These are phyloP conservation scores for Aspidoscelis tigris DNA, from an alignment of 2,113 vertebrate genomes.

Conservation along the genomic window DNA sequence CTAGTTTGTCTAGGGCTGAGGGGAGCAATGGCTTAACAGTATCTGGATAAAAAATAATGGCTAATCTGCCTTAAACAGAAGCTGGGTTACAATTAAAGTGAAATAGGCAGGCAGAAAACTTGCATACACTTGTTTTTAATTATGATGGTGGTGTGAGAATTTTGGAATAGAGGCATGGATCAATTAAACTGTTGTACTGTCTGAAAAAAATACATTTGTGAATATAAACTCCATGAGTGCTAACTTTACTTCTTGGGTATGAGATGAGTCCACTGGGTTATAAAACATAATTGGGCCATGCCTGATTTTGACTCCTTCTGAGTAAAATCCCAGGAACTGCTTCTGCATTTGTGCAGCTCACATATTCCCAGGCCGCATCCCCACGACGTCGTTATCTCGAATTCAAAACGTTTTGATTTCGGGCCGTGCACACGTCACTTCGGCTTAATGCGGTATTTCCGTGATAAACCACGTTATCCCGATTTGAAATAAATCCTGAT, in stretches of 20 bases:
- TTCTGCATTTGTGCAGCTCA: neutral
- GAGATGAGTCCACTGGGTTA: neutral
- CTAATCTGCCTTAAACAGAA: neutral
- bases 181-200: neutral
- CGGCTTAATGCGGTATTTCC: too few relatives aligned
- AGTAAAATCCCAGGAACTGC: slow-evolving; percentile 2
- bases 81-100: neutral
- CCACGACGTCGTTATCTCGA: too few relatives aligned
- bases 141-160: neutral
- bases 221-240: neutral
- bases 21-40: too few relatives aligned
- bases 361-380: neutral
- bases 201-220: neutral
- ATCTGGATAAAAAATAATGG: too few relatives aligned
- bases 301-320: neutral
- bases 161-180: slow-evolving; percentile 10
- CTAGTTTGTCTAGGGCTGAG: too few relatives aligned
- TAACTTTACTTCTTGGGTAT: neutral
- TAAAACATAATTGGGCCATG: neutral
- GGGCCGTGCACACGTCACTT: too few relatives aligned
- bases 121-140: neutral
- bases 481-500: too few relatives aligned
- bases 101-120: neutral
- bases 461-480: too few relatives aligned
- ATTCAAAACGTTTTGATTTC: too few relatives aligned